Conservation (phyloP, 2,113 vertebrate species). For the Phycodurus eques region DNA sequence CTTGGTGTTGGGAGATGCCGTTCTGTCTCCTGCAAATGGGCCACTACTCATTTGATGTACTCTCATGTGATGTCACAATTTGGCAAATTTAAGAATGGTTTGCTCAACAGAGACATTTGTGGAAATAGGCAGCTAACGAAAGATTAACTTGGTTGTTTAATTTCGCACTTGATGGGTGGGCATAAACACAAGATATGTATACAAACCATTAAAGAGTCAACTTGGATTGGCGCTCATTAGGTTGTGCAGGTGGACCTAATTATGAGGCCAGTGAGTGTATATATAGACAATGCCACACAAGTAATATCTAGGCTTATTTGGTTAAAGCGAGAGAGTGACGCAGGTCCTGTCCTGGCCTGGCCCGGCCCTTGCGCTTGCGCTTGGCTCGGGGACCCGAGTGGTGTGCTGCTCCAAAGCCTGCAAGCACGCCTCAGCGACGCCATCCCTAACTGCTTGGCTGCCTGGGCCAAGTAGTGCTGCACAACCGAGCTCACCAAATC, state of each 20-base stretch:
- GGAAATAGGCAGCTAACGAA: too few species aligned
- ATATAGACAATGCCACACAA: neutral
- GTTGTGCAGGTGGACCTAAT: conserved; percentile 1
- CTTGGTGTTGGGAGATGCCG: neutral
- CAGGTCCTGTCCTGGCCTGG: conserved; percentile 44
- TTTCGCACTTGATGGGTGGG: neutral
- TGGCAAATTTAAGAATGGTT: neutral
- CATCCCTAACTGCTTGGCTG: conserved; percentile 55
- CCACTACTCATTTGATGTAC: too few species aligned
- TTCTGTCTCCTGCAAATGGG: neutral
- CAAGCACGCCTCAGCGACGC: conserved; percentile 57
- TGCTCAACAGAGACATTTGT: neutral
- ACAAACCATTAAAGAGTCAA: neutral
- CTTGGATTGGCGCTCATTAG: neutral
- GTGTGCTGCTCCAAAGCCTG: conserved; percentile 46
- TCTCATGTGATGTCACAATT: neutral
- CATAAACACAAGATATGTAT: neutral
- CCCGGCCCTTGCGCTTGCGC: conserved; percentile 38
- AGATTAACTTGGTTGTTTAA: neutral
- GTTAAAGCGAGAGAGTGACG: conserved; percentile 19
- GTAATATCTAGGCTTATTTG: conserved; percentile 7
- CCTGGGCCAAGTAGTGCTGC: conserved; percentile 33
- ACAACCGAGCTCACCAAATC: conserved; percentile 28
- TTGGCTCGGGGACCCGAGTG: conserved; percentile 27
- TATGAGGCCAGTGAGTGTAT: neutral